Evolutionary conservation across 2,113 vertebrate species (phyloP), one percentile per base, ranked within the genome.

Genomic region (Hydrolagus affinis): DNA sequence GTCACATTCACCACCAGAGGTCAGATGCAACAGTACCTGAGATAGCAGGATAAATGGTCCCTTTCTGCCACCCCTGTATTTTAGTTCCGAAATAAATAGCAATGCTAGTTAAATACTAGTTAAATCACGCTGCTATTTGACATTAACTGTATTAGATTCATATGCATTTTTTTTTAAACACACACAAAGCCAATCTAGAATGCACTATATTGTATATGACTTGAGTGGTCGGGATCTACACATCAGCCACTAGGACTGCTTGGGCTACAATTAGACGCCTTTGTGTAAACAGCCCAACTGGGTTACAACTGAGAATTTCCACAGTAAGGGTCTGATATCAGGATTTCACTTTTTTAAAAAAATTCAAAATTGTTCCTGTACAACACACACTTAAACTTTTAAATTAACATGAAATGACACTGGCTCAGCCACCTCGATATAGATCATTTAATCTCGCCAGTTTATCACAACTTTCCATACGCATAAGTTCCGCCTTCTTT

Each of bases 381-480:
- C 78, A 83, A 83, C 4, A 32, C 25, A 44, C 44, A 6, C 44
- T 44, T 44, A 44, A 64, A 83, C 8, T 19, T 83, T 83, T 68
- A 68, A 68, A 9, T 83, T 68, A 83, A 83, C 30, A 19, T 9
- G 4, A 83, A 30, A 30, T 44, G 44, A 44, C 44, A 3, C 60
- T 19, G 85, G 70, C 87, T 97, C 94, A 99, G 91, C 93, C 98
- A 19, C 94, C 96, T 88, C 96, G 94, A 89, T 96, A 99, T 86
- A 99, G 90, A 88, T 93, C 94, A 86, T 96, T 99, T 90, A 99
- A 91, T 91, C 96, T 94, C 87, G 98, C 96, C 62, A 99, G 87
- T 87, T 99, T 96, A 91, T 95, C 96, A 91, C 98, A 99, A 95
- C 96, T 98, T 77, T 98, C 96, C 98, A 98, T 97, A 88, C 94